Evolutionary conservation across 2,888 invertebrate species (phyloP).

Genomic region (Amphimallon solstitiale): DNA sequence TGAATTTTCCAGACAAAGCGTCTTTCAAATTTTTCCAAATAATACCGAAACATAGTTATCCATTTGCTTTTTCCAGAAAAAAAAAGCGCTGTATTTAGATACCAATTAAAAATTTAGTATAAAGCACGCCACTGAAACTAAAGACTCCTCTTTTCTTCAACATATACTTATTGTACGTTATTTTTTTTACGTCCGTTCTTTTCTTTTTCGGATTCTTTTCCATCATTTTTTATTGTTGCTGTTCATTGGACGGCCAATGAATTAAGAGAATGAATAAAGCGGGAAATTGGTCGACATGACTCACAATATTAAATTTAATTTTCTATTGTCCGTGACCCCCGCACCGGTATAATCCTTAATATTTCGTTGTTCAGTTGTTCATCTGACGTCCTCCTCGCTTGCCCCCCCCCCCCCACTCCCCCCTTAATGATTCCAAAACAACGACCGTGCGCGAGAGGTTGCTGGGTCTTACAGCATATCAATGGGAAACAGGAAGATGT

Average conservation of each 20-base stretch:
- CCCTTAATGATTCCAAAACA: slow-evolving; percentile 7
- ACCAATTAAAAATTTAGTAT: too few relatives aligned
- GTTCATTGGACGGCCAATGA: slow-evolving; percentile 10
- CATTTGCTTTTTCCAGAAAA: too few relatives aligned
- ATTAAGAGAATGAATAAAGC: slow-evolving; percentile 39
- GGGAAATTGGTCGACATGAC: slow-evolving; percentile 46
- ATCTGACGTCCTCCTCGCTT: not conserved
- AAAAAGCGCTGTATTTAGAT: too few relatives aligned
- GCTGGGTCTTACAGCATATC: too few relatives aligned
- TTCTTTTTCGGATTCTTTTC: slow-evolving; percentile 1
- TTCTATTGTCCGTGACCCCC: slow-evolving; percentile 37
- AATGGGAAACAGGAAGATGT: slow-evolving; percentile 13
- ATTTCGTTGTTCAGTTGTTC: slow-evolving; percentile 8
- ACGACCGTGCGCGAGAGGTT: not conserved
- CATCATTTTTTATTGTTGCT: slow-evolving; percentile 21
- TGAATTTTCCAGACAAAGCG: too few relatives aligned
- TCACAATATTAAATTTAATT: slow-evolving; percentile 44
- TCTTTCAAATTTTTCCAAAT: too few relatives aligned
- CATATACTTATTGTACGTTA: not conserved
- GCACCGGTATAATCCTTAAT: slow-evolving; percentile 32
- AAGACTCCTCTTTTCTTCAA: not conserved
- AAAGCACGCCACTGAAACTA: not conserved
- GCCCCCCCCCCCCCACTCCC: not conserved
- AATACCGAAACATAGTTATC: too few relatives aligned
- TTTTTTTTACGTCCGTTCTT: slow-evolving; percentile 4